Evolutionary conservation across 2,113 vertebrate genomes (phyloP).

Genomic region (Gavialis gangeticus): DNA sequence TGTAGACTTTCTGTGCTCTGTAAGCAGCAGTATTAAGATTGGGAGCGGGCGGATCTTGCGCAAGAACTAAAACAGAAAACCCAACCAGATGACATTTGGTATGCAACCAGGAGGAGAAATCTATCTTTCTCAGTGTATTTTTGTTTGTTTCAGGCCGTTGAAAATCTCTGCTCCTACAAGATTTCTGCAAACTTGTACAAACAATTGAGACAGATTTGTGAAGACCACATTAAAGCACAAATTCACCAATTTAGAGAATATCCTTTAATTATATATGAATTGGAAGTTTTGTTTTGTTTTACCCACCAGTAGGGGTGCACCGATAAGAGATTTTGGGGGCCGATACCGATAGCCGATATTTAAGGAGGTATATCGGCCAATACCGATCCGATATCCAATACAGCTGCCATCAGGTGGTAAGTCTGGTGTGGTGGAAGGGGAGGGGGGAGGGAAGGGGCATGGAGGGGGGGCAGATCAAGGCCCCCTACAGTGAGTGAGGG

Average conservation of each 20-base stretch:
- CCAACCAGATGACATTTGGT: background rate
- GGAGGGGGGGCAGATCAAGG: no score
- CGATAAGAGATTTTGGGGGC: background rate
- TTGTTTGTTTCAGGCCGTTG: constrained; percentile 88
- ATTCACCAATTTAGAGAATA: constrained; percentile 99
- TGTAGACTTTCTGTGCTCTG: background rate
- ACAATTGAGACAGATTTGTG: constrained; percentile 95
- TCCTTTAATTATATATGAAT: constrained; percentile 83
- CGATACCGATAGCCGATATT: no score
- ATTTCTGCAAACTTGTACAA: constrained; percentile 98
- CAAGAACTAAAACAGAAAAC: background rate
- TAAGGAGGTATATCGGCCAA: no score
- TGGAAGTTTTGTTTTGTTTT: background rate
- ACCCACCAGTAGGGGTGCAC: background rate
- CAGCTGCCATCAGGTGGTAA: no score
- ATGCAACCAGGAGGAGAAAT: background rate
- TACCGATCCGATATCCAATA: no score
- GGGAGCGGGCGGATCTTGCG: background rate
- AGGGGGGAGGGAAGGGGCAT: no score
- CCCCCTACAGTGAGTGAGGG: no score
- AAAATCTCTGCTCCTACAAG: constrained; percentile 99
- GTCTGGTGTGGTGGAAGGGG: no score
- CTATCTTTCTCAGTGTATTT: constrained; percentile 19
- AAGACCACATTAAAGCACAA: constrained; percentile 99
- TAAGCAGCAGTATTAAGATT: background rate